Evolutionary conservation across 2,113 vertebrate genomes (phyloP).

Genomic region (Pomatorhinus ruficollis): DNA sequence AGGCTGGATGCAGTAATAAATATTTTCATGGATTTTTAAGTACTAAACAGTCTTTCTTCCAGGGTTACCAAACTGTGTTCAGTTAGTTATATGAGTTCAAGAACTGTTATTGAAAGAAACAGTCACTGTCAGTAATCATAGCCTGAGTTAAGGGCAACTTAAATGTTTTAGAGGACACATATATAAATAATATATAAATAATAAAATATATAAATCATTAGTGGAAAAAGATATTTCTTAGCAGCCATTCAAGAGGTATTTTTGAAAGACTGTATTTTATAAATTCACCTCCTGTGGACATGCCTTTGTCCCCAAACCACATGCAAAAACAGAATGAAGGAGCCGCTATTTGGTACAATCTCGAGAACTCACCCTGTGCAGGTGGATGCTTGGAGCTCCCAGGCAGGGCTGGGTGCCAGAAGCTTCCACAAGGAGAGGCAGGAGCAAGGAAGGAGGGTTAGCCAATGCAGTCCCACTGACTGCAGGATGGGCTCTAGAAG

Average conservation of each 20-base stretch:
- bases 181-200: no score
- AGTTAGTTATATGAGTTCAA: not conserved
- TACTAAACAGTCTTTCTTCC: not conserved
- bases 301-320: not conserved
- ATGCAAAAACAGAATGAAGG: not conserved
- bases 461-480: accelerated
- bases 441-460: not conserved
- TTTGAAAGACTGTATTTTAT: constrained; percentile 4
- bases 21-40: not conserved
- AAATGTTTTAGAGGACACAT: not conserved
- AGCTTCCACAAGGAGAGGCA: not conserved
- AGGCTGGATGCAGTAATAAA: not conserved
- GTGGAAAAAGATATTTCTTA: constrained; percentile 24
- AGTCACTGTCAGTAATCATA: not conserved
- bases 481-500: not conserved
- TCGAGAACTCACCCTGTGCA: accelerated
- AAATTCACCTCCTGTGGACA: not conserved
- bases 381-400: not conserved
- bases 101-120: not conserved
- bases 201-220: not conserved
- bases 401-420: not conserved
- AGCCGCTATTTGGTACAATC: not conserved
- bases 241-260: constrained; percentile 9
- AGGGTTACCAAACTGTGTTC: not conserved
- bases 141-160: not conserved